These are phyloP conservation scores for Poecilia gillii DNA, from an alignment of 2,797 vertebrate genomes.

Conservation along the genomic window DNA sequence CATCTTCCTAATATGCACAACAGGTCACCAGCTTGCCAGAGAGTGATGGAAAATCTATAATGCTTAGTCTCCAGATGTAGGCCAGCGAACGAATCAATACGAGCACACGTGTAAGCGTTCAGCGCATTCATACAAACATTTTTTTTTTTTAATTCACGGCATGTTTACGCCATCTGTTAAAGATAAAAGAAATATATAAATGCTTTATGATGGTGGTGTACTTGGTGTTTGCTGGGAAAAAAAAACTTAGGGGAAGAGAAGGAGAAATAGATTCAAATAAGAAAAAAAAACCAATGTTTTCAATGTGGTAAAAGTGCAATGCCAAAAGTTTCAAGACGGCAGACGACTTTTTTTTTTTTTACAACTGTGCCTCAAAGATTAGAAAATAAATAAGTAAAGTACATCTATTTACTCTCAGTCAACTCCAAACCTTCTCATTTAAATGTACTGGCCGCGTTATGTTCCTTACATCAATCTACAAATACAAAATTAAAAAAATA, in stretches of 20 bases:
- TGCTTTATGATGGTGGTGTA: not conserved
- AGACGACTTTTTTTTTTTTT: not conserved
- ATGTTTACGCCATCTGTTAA: not conserved
- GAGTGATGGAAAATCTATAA: slow-evolving; percentile 12
- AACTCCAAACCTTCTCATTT: not conserved
- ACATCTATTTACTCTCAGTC: not conserved
- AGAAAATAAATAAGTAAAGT: not conserved
- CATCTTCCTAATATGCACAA: slow-evolving; percentile 5
- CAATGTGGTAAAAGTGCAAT: not conserved
- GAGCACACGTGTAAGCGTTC: not conserved
- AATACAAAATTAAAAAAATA: too few species aligned
- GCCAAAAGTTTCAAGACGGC: not conserved
- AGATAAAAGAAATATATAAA: not conserved
- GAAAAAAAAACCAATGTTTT: not conserved
- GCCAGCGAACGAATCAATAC: slow-evolving; percentile 10
- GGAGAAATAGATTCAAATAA: not conserved
- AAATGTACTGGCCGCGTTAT: not conserved
- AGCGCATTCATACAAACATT: not conserved
- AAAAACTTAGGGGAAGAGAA: not conserved
- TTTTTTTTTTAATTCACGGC: not conserved
- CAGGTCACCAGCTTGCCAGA: not conserved
- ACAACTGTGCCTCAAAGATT: not conserved
- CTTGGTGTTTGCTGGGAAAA: not conserved
- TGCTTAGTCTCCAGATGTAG: slow-evolving; percentile 3
- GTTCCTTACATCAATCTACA: not conserved